Evolutionary conservation across 1,140 invertebrate species (phyloP).

Genomic region (Platorchestia sp.): DNA sequence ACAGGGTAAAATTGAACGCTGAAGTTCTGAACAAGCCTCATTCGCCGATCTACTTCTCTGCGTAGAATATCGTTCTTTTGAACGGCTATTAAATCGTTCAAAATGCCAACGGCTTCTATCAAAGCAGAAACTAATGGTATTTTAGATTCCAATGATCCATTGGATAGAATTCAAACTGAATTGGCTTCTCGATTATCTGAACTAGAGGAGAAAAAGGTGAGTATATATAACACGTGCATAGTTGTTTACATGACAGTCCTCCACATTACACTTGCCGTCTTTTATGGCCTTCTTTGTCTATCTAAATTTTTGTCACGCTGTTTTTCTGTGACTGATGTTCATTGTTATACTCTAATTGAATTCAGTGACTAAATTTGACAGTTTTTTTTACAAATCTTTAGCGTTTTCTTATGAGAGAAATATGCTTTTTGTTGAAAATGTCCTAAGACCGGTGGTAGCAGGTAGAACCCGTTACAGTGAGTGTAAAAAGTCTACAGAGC

Average conservation of each 20-base stretch:
- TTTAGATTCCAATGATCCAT: constrained; percentile 16
- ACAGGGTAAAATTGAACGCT: constrained; percentile 19
- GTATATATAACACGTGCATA: constrained; percentile 8
- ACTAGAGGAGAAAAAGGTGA: background rate
- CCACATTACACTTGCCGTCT: background rate
- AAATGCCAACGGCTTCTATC: constrained; percentile 18
- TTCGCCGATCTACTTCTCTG: background rate
- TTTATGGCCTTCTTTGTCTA: background rate
- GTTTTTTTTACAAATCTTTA: no score
- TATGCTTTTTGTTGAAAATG: no score
- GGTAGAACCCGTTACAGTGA: no score
- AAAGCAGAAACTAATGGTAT: constrained; percentile 22
- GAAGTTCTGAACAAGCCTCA: constrained; percentile 32
- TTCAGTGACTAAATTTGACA: no score
- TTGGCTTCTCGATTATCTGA: background rate
- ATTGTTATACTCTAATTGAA: no score
- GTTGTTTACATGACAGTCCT: background rate
- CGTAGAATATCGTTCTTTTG: background rate
- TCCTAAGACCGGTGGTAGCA: no score
- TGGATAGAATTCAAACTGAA: constrained; percentile 36
- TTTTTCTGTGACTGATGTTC: no score
- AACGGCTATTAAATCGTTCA: constrained; percentile 7
- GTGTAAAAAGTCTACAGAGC: no score
- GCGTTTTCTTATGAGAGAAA: no score
- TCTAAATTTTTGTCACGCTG: no score